Evolutionary conservation across 37 sponge, comb jelly and placozoan genomes (phyloP).

Genomic region (Geodia barretti): DNA sequence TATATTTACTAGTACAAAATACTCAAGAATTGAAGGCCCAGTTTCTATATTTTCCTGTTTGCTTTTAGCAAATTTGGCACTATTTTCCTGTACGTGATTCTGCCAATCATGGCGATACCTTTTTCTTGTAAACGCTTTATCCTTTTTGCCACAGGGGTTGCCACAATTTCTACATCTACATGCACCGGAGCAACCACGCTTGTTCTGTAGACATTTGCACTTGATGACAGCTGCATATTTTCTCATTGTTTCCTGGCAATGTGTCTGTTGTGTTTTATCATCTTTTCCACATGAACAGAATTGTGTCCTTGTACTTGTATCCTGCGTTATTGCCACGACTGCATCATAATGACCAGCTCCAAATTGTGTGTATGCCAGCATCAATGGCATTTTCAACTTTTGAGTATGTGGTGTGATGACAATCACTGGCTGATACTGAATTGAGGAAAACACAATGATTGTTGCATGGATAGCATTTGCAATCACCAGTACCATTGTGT

Average conservation of each 20-base stretch:
- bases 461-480: constrained; percentile 7
- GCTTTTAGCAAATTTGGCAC: too few relatives aligned
- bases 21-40: too few relatives aligned
- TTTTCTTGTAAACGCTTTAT: too few relatives aligned
- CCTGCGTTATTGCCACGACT: neutral
- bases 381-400: neutral
- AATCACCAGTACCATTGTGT: constrained; percentile 13
- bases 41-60: too few relatives aligned
- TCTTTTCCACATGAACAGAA: constrained; percentile 11
- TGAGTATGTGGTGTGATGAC: constrained; percentile 11
- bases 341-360: constrained; percentile 19
- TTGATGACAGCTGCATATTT: constrained; percentile 8
- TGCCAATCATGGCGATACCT: too few relatives aligned
- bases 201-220: neutral
- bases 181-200: neutral
- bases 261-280: constrained; percentile 6
- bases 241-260: neutral
- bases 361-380: constrained; percentile 10
- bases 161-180: constrained; percentile 6
- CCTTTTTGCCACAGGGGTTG: too few relatives aligned
- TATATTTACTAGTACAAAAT: too few relatives aligned
- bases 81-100: too few relatives aligned
- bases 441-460: constrained; percentile 10
- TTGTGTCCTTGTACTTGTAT: neutral
- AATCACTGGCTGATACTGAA: neutral